Evolutionary conservation across 2,888 invertebrate species (phyloP).

Genomic region (Erebia aethiops): DNA sequence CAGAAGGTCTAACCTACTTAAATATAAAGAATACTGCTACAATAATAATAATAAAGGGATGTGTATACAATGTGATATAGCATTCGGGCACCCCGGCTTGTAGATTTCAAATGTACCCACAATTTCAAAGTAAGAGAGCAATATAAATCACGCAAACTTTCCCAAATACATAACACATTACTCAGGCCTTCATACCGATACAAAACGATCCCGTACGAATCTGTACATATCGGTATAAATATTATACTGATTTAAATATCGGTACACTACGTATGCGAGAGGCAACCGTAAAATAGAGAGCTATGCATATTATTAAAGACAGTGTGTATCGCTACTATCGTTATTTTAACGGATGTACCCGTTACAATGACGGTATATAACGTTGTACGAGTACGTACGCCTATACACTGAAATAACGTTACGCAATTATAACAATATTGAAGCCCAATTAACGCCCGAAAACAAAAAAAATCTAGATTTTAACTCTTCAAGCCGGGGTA

Average conservation of each 20-base stretch:
- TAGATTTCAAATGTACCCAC: slow-evolving; percentile 46
- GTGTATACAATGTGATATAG: slow-evolving; percentile 73
- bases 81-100: slow-evolving; percentile 66
- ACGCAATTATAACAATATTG: not conserved
- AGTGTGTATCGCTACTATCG: no score
- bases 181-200: not conserved
- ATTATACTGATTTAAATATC: not conserved
- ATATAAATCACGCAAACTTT: slow-evolving; percentile 13
- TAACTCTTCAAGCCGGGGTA: slow-evolving; percentile 62
- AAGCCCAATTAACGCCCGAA: not conserved
- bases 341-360: no score
- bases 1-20: slow-evolving; percentile 78
- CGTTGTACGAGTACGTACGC: no score
- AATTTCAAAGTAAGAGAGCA: slow-evolving; percentile 6
- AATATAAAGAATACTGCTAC: slow-evolving; percentile 76
- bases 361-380: not conserved
- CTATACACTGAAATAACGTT: not conserved
- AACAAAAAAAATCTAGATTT: not conserved
- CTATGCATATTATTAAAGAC: no score
- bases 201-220: not conserved
- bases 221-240: not conserved
- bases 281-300: no score
- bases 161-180: not conserved
- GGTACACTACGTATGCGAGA: no score
- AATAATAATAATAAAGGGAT: slow-evolving; percentile 54